Evolutionary conservation across 2,888 invertebrate species (phyloP).

Genomic region (Atherix ibis): DNA sequence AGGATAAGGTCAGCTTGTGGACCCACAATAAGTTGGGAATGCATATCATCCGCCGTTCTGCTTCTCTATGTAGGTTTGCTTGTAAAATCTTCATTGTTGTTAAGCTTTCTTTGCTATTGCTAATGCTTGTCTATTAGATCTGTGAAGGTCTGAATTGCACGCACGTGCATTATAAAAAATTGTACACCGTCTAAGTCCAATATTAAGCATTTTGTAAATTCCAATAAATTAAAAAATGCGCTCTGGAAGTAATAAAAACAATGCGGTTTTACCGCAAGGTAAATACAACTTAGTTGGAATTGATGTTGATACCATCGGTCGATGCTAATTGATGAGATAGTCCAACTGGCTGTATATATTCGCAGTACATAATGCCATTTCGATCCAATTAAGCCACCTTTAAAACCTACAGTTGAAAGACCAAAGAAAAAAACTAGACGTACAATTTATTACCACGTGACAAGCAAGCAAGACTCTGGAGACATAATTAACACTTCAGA

Average conservation of each 20-base stretch:
- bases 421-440: constrained; percentile 7
- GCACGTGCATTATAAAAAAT: too few species aligned
- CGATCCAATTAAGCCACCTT: constrained; percentile 40
- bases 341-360: too few species aligned
- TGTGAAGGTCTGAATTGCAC: too few species aligned
- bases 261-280: constrained; percentile 8
- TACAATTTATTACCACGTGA: constrained; percentile 13
- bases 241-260: constrained; percentile 8
- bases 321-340: constrained; percentile 63
- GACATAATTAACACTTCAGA: constrained; percentile 12
- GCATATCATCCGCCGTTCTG: too few species aligned
- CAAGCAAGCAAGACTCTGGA: constrained; percentile 15
- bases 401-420: constrained; percentile 20
- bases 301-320: constrained; percentile 73
- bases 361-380: too few species aligned
- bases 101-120: too few species aligned
- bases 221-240: constrained; percentile 10
- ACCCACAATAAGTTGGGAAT: too few species aligned
- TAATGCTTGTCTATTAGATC: too few species aligned
- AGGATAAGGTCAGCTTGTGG: too few species aligned
- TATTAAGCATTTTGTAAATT: constrained; percentile 11
- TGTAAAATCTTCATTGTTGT: too few species aligned
- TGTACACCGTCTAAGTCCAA: too few species aligned
- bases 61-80: too few species aligned
- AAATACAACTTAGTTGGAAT: constrained; percentile 64